These are phyloP conservation scores for Terrapene triunguis DNA, from an alignment of 2,113 vertebrate species.

Conservation along the genomic window DNA sequence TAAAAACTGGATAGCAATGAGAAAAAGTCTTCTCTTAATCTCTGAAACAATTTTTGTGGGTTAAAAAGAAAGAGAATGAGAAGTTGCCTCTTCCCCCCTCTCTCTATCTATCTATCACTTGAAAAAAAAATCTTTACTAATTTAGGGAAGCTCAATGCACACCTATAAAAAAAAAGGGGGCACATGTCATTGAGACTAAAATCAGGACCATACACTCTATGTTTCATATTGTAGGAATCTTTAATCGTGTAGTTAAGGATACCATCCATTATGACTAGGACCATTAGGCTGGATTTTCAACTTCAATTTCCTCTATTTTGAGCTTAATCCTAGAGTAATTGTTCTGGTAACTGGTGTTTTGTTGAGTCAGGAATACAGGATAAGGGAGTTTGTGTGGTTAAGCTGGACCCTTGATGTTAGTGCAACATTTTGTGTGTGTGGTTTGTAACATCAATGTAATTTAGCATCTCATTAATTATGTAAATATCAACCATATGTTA, in stretches of 20 bases:
- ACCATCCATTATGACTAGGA: slow-evolving; percentile 14
- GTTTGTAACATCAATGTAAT: slow-evolving; percentile 62
- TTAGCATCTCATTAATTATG: slow-evolving; percentile 74
- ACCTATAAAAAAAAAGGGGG: background rate
- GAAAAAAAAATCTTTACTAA: background rate
- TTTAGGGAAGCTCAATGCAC: background rate
- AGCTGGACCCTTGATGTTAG: slow-evolving; percentile 24
- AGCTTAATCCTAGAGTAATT: background rate
- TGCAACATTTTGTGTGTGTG: slow-evolving; percentile 48
- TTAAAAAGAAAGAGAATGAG: background rate
- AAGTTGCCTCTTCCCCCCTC: background rate
- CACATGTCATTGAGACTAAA: background rate
- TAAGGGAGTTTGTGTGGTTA: slow-evolving; percentile 34
- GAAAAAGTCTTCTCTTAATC: background rate
- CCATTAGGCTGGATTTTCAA: slow-evolving; percentile 28
- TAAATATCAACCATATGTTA: slow-evolving; percentile 73
- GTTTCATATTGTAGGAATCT: background rate
- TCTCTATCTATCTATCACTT: background rate
- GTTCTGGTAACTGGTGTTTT: background rate
- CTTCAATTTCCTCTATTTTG: slow-evolving; percentile 33
- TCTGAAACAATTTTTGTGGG: background rate
- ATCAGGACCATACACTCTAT: background rate
- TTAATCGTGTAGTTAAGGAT: background rate
- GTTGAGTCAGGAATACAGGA: background rate
- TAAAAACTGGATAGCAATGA: background rate